Evolutionary conservation across 2,113 vertebrate genomes (phyloP).

Genomic region (Rissa tridactyla): DNA sequence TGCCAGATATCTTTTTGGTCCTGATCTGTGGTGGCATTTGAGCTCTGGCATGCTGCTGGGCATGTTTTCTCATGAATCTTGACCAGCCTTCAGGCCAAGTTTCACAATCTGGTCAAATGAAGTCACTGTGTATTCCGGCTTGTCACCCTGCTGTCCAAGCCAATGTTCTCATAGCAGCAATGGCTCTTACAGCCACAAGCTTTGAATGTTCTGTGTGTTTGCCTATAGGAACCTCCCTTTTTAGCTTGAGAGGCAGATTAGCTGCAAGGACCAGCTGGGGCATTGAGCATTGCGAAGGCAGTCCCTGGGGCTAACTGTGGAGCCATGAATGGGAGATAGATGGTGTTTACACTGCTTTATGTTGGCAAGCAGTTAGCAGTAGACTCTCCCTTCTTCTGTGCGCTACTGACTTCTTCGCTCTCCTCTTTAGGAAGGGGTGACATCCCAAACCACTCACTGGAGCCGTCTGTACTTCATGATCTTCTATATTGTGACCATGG

Average conservation of each 20-base stretch:
- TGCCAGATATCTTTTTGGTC: not conserved
- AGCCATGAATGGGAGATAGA: not conserved
- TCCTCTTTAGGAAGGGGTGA: conserved; percentile 88
- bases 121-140: not conserved
- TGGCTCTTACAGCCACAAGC: not conserved
- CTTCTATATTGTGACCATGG: conserved; percentile 99
- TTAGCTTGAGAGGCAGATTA: not conserved
- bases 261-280: not conserved
- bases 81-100: not conserved
- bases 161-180: not conserved
- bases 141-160: not conserved
- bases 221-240: not conserved
- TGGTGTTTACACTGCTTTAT: not conserved
- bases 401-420: not conserved
- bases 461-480: conserved; percentile 99
- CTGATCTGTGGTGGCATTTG: not conserved
- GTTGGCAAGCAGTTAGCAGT: not conserved
- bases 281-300: not conserved
- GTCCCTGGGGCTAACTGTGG: not conserved
- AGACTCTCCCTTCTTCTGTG: not conserved
- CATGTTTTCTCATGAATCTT: not conserved
- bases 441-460: conserved; percentile 95
- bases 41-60: not conserved
- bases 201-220: not conserved
- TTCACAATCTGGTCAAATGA: not conserved